Conservation (phyloP, 2,797 vertebrate species). For the Melanotaenia maccullochi region DNA sequence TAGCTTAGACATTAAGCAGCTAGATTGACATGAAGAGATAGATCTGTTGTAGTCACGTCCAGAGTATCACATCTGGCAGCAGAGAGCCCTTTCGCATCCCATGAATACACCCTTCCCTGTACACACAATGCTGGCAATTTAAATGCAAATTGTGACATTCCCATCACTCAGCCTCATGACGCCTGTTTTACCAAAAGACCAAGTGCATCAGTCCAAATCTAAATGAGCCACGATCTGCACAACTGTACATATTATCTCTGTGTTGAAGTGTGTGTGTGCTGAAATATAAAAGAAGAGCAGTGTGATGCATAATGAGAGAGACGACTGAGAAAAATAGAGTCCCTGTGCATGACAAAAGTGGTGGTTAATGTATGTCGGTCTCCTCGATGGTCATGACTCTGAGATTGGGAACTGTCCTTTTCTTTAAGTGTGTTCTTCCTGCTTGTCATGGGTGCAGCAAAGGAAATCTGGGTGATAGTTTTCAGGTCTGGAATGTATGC, state of each 20-base stretch:
- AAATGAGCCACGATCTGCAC: conserved; percentile 64
- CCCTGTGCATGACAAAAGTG: not conserved
- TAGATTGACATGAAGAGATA: conserved; percentile 64
- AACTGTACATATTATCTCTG: conserved; percentile 63
- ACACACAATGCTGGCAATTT: conserved; percentile 81
- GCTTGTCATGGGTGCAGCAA: conserved; percentile 44
- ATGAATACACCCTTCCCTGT: conserved; percentile 62
- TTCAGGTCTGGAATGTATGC: conserved; percentile 16
- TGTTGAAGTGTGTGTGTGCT: conserved; percentile 28
- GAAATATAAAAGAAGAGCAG: conserved; percentile 19
- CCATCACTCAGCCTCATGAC: conserved; percentile 67
- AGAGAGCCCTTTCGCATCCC: conserved; percentile 60
- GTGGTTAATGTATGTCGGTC: conserved; percentile 30
- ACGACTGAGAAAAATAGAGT: conserved; percentile 12
- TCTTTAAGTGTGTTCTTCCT: conserved; percentile 15
- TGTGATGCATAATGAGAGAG: conserved; percentile 50
- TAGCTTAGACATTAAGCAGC: conserved; percentile 55
- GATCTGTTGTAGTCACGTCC: conserved; percentile 68
- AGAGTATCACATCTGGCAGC: conserved; percentile 54
- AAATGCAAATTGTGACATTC: conserved; percentile 87
- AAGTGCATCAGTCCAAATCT: conserved; percentile 57
- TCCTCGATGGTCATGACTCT: conserved; percentile 36
- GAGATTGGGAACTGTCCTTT: conserved; percentile 50
- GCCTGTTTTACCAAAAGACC: conserved; percentile 57
- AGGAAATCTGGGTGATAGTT: conserved; percentile 29